Percentiles rank a stretch among this genome's conserved stretches.
These are phyloP conservation scores for Drosophila leontia DNA, from an alignment of 1,140 invertebrate genomes.

Conservation along the genomic window DNA sequence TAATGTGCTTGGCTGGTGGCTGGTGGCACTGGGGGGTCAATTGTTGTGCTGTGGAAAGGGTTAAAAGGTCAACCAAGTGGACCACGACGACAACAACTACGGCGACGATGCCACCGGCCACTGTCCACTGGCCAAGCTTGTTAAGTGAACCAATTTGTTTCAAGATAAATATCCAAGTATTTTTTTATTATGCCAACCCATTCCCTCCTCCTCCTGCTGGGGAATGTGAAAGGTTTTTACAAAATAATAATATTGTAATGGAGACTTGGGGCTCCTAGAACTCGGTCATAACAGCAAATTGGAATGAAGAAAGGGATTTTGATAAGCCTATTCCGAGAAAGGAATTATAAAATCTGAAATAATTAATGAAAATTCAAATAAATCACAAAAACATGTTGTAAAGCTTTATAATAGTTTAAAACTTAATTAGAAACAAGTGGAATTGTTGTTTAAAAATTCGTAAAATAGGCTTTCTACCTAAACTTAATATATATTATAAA, in stretches of 20 bases:
- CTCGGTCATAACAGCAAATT: background rate
- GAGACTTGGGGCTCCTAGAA: background rate
- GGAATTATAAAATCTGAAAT: background rate
- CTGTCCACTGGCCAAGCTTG: slow-evolving; percentile 27
- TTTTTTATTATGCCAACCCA: slow-evolving; percentile 24
- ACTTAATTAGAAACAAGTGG: background rate
- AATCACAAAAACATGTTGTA: background rate
- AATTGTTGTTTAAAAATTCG: background rate
- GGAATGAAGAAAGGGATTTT: background rate
- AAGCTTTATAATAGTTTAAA: background rate
- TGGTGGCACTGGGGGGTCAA: slow-evolving; percentile 37
- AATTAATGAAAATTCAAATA: background rate
- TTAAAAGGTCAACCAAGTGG: slow-evolving; percentile 34
- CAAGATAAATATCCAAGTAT: slow-evolving; percentile 43
- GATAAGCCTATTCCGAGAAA: background rate
- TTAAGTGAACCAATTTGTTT: slow-evolving; percentile 52
- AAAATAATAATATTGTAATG: slow-evolving; percentile 30
- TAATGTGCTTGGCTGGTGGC: slow-evolving; percentile 41
- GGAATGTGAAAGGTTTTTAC: slow-evolving; percentile 13
- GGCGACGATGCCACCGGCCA: background rate
- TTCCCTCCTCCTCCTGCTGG: too few relatives aligned
- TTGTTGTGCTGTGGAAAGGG: slow-evolving; percentile 37
- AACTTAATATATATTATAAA: too few relatives aligned
- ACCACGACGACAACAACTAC: background rate
- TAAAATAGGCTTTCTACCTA: background rate